Evolutionary conservation across 1,140 invertebrate species (phyloP), one percentile per base, ranked within the genome.

Genomic region (Ladona fulva): DNA sequence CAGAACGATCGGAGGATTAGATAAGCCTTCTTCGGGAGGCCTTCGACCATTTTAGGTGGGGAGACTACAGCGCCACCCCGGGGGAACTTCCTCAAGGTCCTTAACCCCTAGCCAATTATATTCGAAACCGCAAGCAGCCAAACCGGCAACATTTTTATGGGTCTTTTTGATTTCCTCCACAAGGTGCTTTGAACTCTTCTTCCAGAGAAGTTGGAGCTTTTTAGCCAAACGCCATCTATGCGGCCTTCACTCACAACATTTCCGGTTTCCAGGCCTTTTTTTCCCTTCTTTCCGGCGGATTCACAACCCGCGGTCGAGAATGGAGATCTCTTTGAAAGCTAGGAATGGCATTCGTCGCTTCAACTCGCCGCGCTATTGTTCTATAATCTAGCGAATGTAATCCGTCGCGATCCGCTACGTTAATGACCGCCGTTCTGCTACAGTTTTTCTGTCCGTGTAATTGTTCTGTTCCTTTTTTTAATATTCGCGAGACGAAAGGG

Each of bases 61-160:
- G 29, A 37, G n/a, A n/a, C n/a, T n/a, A 52, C 44, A 52, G 16
- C 52, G 52, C 52, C 52, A 3, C 52, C 52, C 14, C 12, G n/a
- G 16, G 52, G 52, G 52, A 66, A 66, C 52, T 16, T 22, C 52
- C 16, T 10, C 52, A 22, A 66, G 52, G 52, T 66, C 52, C n/a
- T 66, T 66, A 1, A 66, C 52, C 52, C n/a, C 52, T 12, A 66
- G 52, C 52, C 52, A 66, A 66, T 66, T 66, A 66, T 22, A 66
- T 66, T 22, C 16, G 52, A 66, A 66, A 66, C 52, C 52, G 52
- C 52, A 66, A 66, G 52, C 52, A 66, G n/a, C 52, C 52, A 66
- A 66, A 66, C 52, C 52, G 12, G 52, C 52, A 66, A 66, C 52
- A 66, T 66, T 66, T 66, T 66, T 66, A 66, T 22, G 52, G 52